These are phyloP conservation scores for Thunnus thynnus DNA, from an alignment of 2,113 vertebrate genomes.

Conservation along the genomic window DNA sequence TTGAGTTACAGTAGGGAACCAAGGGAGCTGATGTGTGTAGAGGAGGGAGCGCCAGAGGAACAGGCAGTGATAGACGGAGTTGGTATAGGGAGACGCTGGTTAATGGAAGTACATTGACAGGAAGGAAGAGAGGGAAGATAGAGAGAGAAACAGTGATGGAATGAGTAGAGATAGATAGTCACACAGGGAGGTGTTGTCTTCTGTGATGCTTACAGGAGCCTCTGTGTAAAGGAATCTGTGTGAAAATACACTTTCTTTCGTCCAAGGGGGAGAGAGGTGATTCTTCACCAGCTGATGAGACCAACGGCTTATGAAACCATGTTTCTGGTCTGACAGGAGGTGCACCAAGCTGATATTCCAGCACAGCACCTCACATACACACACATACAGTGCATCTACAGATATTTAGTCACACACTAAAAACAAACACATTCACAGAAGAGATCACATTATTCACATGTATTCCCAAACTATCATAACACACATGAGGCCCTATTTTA, in stretches of 20 bases:
- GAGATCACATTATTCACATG: background rate
- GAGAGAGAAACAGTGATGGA: constrained; percentile 15
- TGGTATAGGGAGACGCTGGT: constrained; percentile 19
- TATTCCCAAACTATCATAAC: constrained; percentile 1
- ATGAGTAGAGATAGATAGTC: constrained; percentile 36
- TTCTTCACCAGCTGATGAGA: constrained; percentile 35
- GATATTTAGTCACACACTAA: too few relatives aligned
- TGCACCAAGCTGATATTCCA: background rate
- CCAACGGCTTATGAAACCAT: background rate
- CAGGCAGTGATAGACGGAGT: constrained; percentile 42
- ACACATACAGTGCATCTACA: too few relatives aligned
- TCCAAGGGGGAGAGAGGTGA: constrained; percentile 21
- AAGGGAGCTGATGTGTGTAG: constrained; percentile 48
- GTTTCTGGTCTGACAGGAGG: background rate
- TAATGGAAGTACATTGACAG: constrained; percentile 53
- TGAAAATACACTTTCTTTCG: constrained; percentile 40
- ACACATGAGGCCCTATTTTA: too few relatives aligned
- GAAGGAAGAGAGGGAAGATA: constrained; percentile 33
- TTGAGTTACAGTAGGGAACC: constrained; percentile 64
- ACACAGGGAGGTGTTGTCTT: constrained; percentile 39
- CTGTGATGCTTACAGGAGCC: constrained; percentile 26
- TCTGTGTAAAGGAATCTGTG: constrained; percentile 36
- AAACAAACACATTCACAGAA: too few relatives aligned
- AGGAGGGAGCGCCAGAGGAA: constrained; percentile 35
- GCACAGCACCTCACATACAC: too few relatives aligned